Base-by-base conservation (phyloP, 2,888 invertebrate genomes). In the Opisthograptis luteolata region DNA sequence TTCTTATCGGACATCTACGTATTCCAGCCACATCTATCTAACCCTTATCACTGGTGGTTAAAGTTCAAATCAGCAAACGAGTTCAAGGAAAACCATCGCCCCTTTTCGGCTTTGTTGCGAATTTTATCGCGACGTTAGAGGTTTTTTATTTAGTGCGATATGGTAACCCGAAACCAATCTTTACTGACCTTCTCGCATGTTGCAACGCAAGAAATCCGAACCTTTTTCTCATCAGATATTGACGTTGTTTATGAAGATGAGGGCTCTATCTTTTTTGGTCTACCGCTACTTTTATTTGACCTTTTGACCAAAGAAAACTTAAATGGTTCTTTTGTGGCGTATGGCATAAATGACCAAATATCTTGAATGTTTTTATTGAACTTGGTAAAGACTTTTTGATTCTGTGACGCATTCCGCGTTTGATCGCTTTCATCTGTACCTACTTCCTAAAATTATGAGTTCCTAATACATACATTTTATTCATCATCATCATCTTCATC, bases 51-150 rank as follows among this genome's bases (percentile, higher is more conserved):
- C 49, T 19, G 31, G 2, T 56, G 10, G 32, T 64, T 73, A 76
- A 63, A 60, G 74, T 64, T 60, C 60, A 72, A 62, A 70, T 67
- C 66, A 52, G 48, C 49, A 56, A 42, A 60, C 58, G 55, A 64
- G 64, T 53, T 55, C 46, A 49, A 43, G 54, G 44, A 66, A 68
- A 68, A 66, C 66, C 58, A 61, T 53, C 62, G 54, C 61, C 66
- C 64, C 64, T 68, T 69, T 70, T 66, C 56, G 70, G 68, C 73
- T 80, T 79, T 81, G 79, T 81, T 75, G 76, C 60, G 70, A 68
- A 70, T 81, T 77, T 81, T 81, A 81, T 79, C 73, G 78, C 62
- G 60, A 68, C 72, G 72, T 73, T 76, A 68, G 70, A 71, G 79
- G 70, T 76, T 74, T 79, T 76, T 77, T 79, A 79, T 79, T 78